Conservation (phyloP, 2,113 vertebrate species). For the Zingel zingel region DNA sequence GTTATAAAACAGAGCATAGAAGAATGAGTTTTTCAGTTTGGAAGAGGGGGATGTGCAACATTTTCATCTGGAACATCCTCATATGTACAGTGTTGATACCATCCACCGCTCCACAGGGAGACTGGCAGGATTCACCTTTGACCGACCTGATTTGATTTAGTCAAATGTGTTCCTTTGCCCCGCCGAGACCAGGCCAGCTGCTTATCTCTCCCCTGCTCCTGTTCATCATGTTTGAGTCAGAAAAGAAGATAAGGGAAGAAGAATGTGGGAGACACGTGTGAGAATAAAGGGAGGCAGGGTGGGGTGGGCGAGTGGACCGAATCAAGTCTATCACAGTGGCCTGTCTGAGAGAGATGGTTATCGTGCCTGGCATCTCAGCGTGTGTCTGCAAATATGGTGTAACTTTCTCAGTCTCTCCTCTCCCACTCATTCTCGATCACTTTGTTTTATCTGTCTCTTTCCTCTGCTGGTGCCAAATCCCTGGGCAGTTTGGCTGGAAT, state of each 20-base stretch:
- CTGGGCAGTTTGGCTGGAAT: conserved; percentile 58
- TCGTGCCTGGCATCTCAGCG: conserved; percentile 65
- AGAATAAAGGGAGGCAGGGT: conserved; percentile 41
- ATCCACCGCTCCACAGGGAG: conserved; percentile 29
- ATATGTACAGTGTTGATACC: conserved; percentile 45
- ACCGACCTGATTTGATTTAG: conserved; percentile 80
- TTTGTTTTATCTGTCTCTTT: conserved; percentile 64
- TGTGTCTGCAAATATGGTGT: conserved; percentile 52
- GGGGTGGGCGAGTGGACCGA: conserved; percentile 33
- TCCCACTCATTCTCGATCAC: conserved; percentile 52
- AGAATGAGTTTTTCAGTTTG: conserved; percentile 15
- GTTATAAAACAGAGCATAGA: conserved; percentile 3
- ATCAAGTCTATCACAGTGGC: conserved; percentile 59
- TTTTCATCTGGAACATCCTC: conserved; percentile 37
- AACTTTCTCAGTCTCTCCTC: conserved; percentile 47
- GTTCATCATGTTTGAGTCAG: conserved; percentile 67
- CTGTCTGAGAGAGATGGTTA: conserved; percentile 62
- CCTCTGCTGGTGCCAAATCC: conserved; percentile 57
- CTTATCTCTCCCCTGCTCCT: conserved; percentile 60
- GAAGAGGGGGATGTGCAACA: conserved; percentile 8
- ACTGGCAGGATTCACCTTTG: conserved; percentile 72
- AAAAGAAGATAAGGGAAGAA: conserved; percentile 49
- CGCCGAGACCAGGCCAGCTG: conserved; percentile 57
- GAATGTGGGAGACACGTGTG: conserved; percentile 34
- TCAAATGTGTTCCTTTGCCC: conserved; percentile 69